Evolutionary conservation across 2,797 vertebrate species (phyloP), one percentile per base, ranked within the genome.

Genomic region (Channa striata): DNA sequence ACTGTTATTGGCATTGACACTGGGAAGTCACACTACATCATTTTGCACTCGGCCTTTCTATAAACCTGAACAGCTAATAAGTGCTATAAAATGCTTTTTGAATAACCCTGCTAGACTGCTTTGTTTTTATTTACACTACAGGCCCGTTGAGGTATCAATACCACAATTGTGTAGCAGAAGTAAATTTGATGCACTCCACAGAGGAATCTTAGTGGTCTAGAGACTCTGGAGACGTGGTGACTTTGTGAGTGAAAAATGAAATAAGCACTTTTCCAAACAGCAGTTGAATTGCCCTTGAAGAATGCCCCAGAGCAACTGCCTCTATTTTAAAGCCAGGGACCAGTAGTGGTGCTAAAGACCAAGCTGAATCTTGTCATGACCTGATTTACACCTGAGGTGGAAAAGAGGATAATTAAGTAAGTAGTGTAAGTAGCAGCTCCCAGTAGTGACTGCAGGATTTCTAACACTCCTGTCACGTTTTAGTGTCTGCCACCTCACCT

Each of bases 321-420:
- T 0, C 47, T 42, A 53, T 48, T 39, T 72, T 47, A 68, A 66
- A 34, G 43, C 0, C 5, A 11, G 54, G 39, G 36, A 58, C 33
- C 25, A 23, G 37, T 1, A 13, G 49, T 46, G 10, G 46, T 8
- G 37, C 68, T 44, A 21, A 50, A 66, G 52, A 63, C 59, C 40
- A 6, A 3, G 49, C 53, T 59, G 63, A 25, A 62, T 49, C 59
- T 49, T 13, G 23, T 59, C 43, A 7, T 59, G 64, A 75, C 70
- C 79, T 64, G 10, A 51, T 76, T 74, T 72, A 59, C 65, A 69
- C 81, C 61, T 59, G 61, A 9, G 63, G 76, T 66, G 49, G 79
- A 37, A 68, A 72, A 65, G 34, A 36, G 64, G 57, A 59, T 70
- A 53, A 77, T 72, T 63, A 74, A 69, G 23, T 74, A 67, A 79